A percentile compares a stretch with the other conserved stretches of the same genome.
Conservation (phyloP, 2,888 invertebrate genomes). For the Boloria selene region DNA sequence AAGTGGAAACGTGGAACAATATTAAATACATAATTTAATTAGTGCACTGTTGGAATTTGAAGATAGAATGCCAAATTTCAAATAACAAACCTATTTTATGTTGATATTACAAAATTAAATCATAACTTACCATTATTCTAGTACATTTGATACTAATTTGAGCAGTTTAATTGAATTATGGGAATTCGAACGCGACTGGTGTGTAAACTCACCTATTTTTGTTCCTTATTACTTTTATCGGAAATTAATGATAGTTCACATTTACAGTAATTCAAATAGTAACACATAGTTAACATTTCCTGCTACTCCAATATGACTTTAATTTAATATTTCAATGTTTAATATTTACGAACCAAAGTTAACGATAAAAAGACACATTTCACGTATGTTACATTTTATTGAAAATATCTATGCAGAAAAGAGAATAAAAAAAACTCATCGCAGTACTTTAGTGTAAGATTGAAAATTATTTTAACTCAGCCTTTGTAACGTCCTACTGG, state of each 20-base stretch:
- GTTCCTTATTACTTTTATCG: slow-evolving; percentile 23
- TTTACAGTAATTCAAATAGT: not conserved
- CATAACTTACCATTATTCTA: slow-evolving; percentile 30
- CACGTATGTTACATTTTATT: no score
- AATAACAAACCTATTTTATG: slow-evolving; percentile 7
- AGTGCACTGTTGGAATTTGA: not conserved
- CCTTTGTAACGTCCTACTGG: no score
- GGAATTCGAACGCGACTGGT: slow-evolving; percentile 37
- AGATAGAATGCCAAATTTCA: slow-evolving; percentile 1
- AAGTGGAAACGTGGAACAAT: no score
- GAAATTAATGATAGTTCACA: slow-evolving; percentile 3
- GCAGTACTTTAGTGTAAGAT: no score
- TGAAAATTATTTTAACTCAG: no score
- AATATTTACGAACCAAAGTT: no score
- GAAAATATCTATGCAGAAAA: no score
- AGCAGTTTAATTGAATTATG: slow-evolving; percentile 42
- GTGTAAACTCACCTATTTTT: slow-evolving; percentile 39
- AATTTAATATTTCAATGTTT: no score
- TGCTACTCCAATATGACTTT: no score
- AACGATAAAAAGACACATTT: no score
- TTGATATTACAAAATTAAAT: slow-evolving; percentile 20
- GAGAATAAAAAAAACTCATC: no score
- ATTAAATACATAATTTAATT: no score
- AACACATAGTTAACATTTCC: not conserved
- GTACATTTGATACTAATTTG: slow-evolving; percentile 34